Evolutionary conservation across 1,140 invertebrate genomes (phyloP), one percentile per base, ranked within the genome.

Genomic region (Caerostris extrusa): DNA sequence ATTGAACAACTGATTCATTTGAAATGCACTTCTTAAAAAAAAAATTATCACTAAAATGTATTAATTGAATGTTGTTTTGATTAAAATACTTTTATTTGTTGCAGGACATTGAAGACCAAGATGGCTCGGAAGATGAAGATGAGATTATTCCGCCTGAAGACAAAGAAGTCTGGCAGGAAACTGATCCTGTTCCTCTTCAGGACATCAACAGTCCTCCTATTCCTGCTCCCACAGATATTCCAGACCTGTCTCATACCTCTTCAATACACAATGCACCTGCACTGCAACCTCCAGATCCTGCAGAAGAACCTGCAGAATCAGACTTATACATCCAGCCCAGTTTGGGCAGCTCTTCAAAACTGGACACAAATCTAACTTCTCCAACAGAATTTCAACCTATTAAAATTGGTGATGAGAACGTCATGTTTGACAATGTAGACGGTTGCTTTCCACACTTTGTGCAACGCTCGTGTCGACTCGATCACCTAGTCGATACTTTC

Each of bases 101-200:
- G 17, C 57, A 95, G 95, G 95, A 95, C 71, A 83, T 71, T 17
- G 95, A 95, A 89, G 96, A 96, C 83, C 95, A 95, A 91, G 96
- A 96, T 12, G 94, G 96, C 61, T 96, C 95, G 71, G 96, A 96
- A 95, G 96, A 96, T 82, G 95, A 95, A 10, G 69, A 71, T 7
- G 96, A 96, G 19, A 95, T 95, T 87, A 95, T 95, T 17, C 95
- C 95, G n/a, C 93, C 95, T 81, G 95, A 95, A 56, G 96, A 95
- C 10, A 95, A 93, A 77, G 92, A 93, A 77, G 92, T 8, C 5
- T 94, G 94, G 90, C 94, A 94, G 19, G 88, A 34, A 1, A 90
- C 19, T 64, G 86, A 64, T 88, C 19, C 92, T n/a, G 64, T 71
- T 64, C 61, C 69, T 55, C 92, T 87, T 50, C 92, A 93, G 17